Evolutionary conservation across 2,113 vertebrate genomes (phyloP).

Genomic region (Catharus minimus): DNA sequence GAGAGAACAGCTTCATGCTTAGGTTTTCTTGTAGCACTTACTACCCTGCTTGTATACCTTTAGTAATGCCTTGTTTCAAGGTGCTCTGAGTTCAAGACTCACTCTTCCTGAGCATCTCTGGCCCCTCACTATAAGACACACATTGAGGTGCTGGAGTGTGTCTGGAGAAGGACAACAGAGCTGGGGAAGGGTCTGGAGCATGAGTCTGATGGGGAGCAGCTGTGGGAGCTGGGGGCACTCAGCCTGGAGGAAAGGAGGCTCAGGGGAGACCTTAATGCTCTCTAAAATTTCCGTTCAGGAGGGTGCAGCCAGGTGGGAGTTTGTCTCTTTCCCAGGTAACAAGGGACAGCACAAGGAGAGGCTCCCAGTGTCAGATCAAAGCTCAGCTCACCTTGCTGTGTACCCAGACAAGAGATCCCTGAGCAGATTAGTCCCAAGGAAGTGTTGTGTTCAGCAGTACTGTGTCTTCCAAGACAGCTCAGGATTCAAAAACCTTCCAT

Average conservation of each 20-base stretch:
- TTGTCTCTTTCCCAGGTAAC: neutral
- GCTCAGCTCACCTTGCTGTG: neutral
- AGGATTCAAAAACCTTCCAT: neutral
- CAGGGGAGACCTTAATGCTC: neutral
- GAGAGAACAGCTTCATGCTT: neutral
- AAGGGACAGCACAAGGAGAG: neutral
- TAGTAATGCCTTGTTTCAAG: neutral
- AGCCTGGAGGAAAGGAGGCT: neutral
- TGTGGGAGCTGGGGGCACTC: neutral
- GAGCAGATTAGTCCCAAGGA: neutral
- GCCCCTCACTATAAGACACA: too few species aligned
- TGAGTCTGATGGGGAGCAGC: neutral
- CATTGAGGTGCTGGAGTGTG: neutral
- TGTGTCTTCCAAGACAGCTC: neutral
- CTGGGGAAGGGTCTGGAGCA: neutral
- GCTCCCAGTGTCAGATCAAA: neutral
- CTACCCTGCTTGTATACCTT: neutral
- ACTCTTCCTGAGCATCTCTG: neutral
- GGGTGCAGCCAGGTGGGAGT: neutral
- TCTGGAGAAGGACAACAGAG: neutral
- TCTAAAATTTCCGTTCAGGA: neutral
- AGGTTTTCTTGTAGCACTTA: neutral
- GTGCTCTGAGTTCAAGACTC: neutral
- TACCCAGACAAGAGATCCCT: neutral
- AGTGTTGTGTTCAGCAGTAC: accelerated